Conservation (phyloP, 1,140 invertebrate genomes). For the Tenebrio molitor region DNA sequence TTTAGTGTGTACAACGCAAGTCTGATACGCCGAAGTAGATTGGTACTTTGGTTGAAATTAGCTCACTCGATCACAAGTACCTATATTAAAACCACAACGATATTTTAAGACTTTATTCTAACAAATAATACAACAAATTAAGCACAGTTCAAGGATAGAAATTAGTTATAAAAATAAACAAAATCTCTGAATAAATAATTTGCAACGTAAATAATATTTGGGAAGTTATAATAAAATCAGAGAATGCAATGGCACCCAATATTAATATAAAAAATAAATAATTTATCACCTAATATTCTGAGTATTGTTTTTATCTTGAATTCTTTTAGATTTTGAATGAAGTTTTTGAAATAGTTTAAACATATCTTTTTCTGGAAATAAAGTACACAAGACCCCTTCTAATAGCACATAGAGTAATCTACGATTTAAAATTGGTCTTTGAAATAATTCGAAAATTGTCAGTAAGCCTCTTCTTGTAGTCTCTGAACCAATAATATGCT, state of each 20-base stretch:
- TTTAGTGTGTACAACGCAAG: no score
- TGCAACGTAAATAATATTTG: background rate
- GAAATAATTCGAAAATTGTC: conserved; percentile 91
- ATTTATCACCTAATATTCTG: conserved; percentile 35
- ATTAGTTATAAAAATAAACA: conserved; percentile 34
- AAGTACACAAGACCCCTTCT: conserved; percentile 82
- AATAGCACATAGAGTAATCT: conserved; percentile 90
- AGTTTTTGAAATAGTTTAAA: conserved; percentile 75
- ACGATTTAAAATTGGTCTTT: conserved; percentile 87
- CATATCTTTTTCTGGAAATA: conserved; percentile 84
- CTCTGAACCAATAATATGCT: conserved; percentile 92
- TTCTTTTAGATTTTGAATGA: conserved; percentile 71
- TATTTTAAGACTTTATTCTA: conserved; percentile 21
- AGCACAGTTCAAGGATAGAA: conserved; percentile 18
- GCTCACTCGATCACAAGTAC: no score
- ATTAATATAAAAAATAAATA: conserved; percentile 21
- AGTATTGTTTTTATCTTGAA: conserved; percentile 44
- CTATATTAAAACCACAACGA: no score
- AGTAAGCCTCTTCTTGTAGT: conserved; percentile 89
- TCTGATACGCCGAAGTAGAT: no score
- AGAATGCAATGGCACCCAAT: conserved; percentile 21
- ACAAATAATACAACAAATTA: conserved; percentile 36
- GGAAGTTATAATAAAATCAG: background rate
- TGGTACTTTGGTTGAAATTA: no score
- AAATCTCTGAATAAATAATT: conserved; percentile 26